Conservation (phyloP, 2,888 invertebrate species). For the Platynereis dumerilii region DNA sequence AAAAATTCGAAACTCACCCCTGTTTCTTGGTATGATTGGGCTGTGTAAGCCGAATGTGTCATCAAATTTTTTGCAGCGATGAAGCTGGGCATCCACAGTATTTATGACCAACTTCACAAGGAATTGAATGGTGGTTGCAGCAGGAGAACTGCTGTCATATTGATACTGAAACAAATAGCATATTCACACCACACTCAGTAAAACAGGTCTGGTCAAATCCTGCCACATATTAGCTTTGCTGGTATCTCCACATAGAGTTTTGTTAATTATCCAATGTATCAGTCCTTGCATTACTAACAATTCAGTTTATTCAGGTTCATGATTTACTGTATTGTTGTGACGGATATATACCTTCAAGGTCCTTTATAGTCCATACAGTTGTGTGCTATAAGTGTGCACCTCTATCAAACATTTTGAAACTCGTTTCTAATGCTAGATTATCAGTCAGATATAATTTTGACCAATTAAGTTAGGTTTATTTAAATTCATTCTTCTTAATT, state of each 20-base stretch:
- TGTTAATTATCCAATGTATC: too few species aligned
- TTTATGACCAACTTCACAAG: conserved; percentile 89
- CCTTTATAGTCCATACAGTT: too few species aligned
- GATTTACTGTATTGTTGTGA: too few species aligned
- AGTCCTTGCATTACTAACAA: too few species aligned
- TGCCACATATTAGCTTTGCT: neutral
- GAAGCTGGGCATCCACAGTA: conserved; percentile 89
- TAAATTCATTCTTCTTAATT: too few species aligned
- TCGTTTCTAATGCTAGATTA: too few species aligned
- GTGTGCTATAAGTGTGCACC: too few species aligned
- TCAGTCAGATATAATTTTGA: too few species aligned
- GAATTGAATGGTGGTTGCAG: conserved; percentile 68
- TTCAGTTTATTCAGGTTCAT: too few species aligned
- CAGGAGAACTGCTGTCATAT: conserved; percentile 57
- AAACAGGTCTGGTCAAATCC: neutral
- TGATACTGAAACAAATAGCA: conserved; percentile 50
- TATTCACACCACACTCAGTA: neutral
- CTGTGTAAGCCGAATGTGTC: conserved; percentile 56
- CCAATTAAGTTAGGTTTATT: too few species aligned
- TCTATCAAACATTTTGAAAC: too few species aligned
- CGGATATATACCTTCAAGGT: too few species aligned
- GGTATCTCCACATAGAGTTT: neutral
- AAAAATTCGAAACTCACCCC: conserved; percentile 44
- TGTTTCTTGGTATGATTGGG: conserved; percentile 56
- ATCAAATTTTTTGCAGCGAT: conserved; percentile 81